Conservation (phyloP, 1,140 invertebrate genomes). For the Cydia pomonella region DNA sequence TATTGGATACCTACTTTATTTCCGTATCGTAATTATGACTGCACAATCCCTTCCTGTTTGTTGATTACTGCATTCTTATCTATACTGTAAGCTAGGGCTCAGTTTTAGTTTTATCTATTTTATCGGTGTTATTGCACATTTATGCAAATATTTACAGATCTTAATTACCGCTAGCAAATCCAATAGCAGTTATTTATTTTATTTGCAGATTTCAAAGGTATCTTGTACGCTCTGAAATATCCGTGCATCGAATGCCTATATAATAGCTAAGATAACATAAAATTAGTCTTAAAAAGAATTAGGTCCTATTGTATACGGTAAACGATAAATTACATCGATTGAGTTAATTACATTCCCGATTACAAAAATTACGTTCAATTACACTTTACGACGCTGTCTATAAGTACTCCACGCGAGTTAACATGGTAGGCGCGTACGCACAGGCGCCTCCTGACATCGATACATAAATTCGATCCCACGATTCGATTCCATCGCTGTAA, state of each 20-base stretch:
- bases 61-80: conserved; percentile 27
- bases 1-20: neutral
- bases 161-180: neutral
- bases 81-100: neutral
- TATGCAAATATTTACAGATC: conserved; percentile 10
- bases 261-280: neutral
- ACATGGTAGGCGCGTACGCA: conserved; percentile 26
- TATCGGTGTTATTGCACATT: conserved; percentile 14
- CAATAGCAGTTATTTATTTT: neutral
- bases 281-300: no score
- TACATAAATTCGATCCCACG: conserved; percentile 59
- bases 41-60: conserved; percentile 16
- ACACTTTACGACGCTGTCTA: neutral
- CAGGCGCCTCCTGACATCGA: conserved; percentile 49
- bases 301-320: no score
- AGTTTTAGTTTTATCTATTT: conserved; percentile 22
- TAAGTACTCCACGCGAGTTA: conserved; percentile 7
- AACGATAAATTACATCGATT: neutral
- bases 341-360: conserved; percentile 9
- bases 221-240: neutral
- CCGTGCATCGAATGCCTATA: neutral
- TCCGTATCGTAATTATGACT: neutral
- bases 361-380: conserved; percentile 23
- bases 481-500: conserved; percentile 56
- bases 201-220: neutral